A percentile compares a stretch with the other conserved stretches of the same genome.
Evolutionary conservation across 2,888 invertebrate species (phyloP).

Genomic region (Athalia cordata): DNA sequence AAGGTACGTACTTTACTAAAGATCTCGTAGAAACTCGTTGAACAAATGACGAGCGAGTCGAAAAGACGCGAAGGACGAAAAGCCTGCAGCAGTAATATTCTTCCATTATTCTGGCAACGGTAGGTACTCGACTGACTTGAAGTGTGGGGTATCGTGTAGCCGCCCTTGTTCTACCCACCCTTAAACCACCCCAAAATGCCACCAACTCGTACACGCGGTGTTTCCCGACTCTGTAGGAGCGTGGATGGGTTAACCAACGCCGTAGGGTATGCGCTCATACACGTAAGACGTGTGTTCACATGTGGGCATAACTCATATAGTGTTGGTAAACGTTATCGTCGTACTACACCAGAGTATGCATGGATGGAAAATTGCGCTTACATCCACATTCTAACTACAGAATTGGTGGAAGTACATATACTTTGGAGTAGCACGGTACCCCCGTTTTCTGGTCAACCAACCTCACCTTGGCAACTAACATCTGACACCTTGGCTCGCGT

Average conservation of each 20-base stretch:
- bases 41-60: neutral
- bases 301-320: neutral
- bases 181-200: constrained; percentile 6
- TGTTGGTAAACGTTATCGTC: constrained; percentile 47
- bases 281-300: constrained; percentile 2
- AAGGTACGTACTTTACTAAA: neutral
- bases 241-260: constrained; percentile 62
- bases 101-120: neutral
- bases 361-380: constrained; percentile 60
- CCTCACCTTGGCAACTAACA: constrained; percentile 12
- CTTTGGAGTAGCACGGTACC: neutral
- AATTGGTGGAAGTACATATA: constrained; percentile 22
- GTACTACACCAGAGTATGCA: constrained; percentile 52
- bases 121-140: constrained; percentile 12
- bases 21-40: neutral
- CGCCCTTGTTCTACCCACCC: constrained; percentile 51
- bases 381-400: constrained; percentile 35
- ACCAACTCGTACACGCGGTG: constrained; percentile 32
- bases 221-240: constrained; percentile 13
- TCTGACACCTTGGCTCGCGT: constrained; percentile 25
- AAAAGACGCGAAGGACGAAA: neutral
- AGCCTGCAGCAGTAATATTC: neutral
- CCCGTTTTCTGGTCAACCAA: neutral
- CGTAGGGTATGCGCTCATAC: constrained; percentile 17
- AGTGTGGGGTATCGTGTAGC: constrained; percentile 63